Conservation (phyloP, 1,140 invertebrate genomes). For the Dermatophagoides farinae region DNA sequence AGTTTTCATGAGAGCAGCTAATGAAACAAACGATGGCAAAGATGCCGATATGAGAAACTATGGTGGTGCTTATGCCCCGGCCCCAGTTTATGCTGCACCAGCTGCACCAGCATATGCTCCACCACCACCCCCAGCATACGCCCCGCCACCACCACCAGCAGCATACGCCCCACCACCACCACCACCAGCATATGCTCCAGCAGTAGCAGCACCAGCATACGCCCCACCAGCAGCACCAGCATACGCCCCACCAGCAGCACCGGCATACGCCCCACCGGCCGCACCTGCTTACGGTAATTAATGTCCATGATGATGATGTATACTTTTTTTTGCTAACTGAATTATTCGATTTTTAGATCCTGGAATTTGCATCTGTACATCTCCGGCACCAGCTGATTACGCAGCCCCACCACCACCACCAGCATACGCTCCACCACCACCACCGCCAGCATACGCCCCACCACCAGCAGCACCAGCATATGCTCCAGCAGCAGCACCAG, state of each 20-base stretch:
- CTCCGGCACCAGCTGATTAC: background rate
- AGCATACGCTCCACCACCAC: background rate
- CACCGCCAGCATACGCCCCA: background rate
- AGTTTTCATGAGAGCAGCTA: background rate
- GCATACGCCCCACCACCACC: background rate
- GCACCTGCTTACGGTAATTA: no score
- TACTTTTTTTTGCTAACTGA: no score
- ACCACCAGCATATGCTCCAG: background rate
- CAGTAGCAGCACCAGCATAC: no score
- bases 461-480: background rate
- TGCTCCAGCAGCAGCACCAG: background rate
- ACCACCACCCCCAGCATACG: background rate
- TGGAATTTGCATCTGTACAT: no score
- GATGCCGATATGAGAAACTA: background rate
- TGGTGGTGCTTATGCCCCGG: background rate
- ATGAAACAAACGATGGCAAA: background rate
- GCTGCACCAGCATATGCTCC: background rate
- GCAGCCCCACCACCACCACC: background rate
- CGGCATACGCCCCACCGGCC: background rate
- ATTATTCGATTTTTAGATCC: no score
- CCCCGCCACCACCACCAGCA: background rate
- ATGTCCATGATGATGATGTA: no score
- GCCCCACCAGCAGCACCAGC: background rate
- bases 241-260: background rate
- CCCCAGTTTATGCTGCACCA: background rate